Conservation (phyloP, 2,113 vertebrate genomes). For the Tenebrosternarchus preto region DNA sequence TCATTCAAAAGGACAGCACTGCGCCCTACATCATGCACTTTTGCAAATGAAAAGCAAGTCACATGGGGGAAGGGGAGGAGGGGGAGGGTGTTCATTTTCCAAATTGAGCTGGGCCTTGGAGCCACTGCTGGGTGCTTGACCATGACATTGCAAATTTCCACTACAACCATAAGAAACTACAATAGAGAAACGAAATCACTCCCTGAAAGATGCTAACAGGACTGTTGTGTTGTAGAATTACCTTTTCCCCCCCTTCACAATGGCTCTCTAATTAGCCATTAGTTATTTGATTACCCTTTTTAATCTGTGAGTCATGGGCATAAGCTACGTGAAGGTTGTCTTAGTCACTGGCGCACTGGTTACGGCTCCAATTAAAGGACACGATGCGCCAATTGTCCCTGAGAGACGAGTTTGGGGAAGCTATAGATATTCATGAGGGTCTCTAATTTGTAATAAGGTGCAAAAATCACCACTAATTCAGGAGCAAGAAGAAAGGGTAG, state of each 20-base stretch:
- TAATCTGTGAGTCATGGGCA: conserved; percentile 78
- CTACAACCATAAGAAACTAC: conserved; percentile 69
- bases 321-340: conserved; percentile 67
- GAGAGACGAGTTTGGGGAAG: conserved; percentile 59
- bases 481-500: conserved; percentile 42
- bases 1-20: not conserved
- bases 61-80: conserved; percentile 15
- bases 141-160: conserved; percentile 78
- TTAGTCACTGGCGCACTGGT: conserved; percentile 72
- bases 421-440: conserved; percentile 72
- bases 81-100: conserved; percentile 28
- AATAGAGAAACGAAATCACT: conserved; percentile 64
- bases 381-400: conserved; percentile 43
- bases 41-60: not conserved
- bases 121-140: conserved; percentile 60
- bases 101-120: conserved; percentile 41
- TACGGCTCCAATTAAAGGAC: conserved; percentile 69
- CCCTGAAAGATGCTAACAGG: conserved; percentile 67
- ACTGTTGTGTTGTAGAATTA: conserved; percentile 66
- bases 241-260: conserved; percentile 74
- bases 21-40: not conserved
- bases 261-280: conserved; percentile 80
- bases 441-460: conserved; percentile 70
- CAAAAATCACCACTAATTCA: conserved; percentile 55
- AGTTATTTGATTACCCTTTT: conserved; percentile 80